Evolutionary conservation across 1,140 invertebrate species (phyloP).

Genomic region (Planococcus citri): DNA sequence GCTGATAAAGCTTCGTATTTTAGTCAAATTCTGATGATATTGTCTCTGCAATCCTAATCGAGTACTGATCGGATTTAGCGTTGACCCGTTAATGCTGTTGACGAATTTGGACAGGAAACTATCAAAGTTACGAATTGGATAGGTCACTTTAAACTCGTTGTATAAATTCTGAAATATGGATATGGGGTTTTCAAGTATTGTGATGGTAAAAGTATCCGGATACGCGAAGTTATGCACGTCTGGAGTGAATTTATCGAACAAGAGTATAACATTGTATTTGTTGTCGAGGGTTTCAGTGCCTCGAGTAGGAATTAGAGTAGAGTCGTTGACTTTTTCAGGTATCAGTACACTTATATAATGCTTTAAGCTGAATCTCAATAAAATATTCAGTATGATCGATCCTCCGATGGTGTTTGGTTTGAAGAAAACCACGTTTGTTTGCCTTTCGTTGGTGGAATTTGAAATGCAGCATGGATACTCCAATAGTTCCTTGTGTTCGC

Average conservation of each 20-base stretch:
- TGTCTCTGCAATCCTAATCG: constrained; percentile 38
- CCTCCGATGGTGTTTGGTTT: constrained; percentile 41
- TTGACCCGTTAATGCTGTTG: constrained; percentile 41
- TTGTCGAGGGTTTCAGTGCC: background rate
- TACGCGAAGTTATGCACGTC: constrained; percentile 31
- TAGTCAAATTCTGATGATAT: constrained; percentile 32
- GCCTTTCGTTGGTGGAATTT: background rate
- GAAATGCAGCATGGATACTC: background rate
- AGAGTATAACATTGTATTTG: constrained; percentile 29
- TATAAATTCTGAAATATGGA: constrained; percentile 34
- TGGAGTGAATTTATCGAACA: constrained; percentile 32
- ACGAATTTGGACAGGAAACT: constrained; percentile 27
- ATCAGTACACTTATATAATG: constrained; percentile 35
- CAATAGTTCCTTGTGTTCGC: background rate
- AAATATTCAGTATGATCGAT: constrained; percentile 38
- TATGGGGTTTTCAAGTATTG: constrained; percentile 35
- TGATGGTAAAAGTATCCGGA: constrained; percentile 32
- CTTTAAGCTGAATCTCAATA: constrained; percentile 35
- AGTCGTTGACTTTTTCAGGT: constrained; percentile 33
- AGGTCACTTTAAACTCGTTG: constrained; percentile 27
- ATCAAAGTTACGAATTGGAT: background rate
- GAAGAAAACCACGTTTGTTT: constrained; percentile 30
- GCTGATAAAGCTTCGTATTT: constrained; percentile 30
- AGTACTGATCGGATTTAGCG: constrained; percentile 37
- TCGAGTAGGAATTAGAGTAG: constrained; percentile 27